phyloP scores from a whole-genome alignment of 2,797 vertebrate species.

The Centroberyx gerrardi region DNA sequence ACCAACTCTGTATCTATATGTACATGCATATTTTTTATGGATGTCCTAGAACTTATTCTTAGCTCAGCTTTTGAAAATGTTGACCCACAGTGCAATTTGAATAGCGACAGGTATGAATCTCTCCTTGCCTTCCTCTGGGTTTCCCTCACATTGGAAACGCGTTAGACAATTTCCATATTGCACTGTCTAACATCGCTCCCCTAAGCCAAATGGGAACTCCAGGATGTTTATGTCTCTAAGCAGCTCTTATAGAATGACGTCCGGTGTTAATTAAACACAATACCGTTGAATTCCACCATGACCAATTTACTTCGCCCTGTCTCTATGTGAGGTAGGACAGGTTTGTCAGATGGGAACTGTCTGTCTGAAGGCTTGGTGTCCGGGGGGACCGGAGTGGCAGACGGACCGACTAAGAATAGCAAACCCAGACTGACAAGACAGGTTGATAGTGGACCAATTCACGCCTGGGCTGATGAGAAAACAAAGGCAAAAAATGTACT shows the following conservation, averaged over 20 bases:
- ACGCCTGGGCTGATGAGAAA: conserved; percentile 65
- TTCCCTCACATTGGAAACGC: conserved; percentile 13
- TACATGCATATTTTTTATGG: no score
- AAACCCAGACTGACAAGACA: conserved; percentile 54
- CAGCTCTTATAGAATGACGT: conserved; percentile 68
- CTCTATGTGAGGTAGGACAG: conserved; percentile 45
- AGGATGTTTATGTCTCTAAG: conserved; percentile 58
- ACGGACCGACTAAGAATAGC: conserved; percentile 71
- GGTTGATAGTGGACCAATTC: conserved; percentile 62
- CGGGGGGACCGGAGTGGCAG: conserved; percentile 64
- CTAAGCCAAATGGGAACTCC: conserved; percentile 40
- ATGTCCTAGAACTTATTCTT: no score
- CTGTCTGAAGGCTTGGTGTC: conserved; percentile 51
- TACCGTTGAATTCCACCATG: conserved; percentile 69
- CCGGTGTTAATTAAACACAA: conserved; percentile 75
- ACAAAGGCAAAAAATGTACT: conserved; percentile 22
- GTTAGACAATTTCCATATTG: conserved; percentile 48
- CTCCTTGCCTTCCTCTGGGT: not conserved
- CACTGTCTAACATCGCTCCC: conserved; percentile 25
- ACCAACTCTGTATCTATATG: no score
- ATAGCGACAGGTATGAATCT: not conserved
- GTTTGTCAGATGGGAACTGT: conserved; percentile 65
- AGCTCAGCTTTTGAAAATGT: no score
- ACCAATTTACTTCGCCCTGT: conserved; percentile 72
- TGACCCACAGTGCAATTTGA: no score